These are phyloP conservation scores for Leptoclinus maculatus DNA, from an alignment of 2,797 vertebrate species.

Conservation along the genomic window DNA sequence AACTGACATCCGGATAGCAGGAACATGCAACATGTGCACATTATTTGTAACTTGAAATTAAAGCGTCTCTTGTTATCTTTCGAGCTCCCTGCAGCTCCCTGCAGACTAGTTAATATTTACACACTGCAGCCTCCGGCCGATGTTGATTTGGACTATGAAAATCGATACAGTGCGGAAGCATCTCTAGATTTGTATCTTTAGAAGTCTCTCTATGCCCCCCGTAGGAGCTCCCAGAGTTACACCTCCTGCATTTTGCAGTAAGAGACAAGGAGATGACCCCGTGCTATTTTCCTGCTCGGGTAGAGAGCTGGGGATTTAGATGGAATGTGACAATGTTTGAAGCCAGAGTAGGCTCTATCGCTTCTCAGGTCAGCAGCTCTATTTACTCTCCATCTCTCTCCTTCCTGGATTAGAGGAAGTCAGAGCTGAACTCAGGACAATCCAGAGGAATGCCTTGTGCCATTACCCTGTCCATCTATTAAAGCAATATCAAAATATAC, in stretches of 20 bases:
- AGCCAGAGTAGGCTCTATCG: constrained; percentile 54
- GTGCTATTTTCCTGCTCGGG: constrained; percentile 60
- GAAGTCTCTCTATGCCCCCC: constrained; percentile 33
- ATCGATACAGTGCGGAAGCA: constrained; percentile 59
- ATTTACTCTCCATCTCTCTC: constrained; percentile 51
- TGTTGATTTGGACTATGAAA: constrained; percentile 51
- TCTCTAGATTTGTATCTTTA: constrained; percentile 53
- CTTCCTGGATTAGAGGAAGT: constrained; percentile 51
- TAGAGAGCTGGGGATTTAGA: constrained; percentile 66
- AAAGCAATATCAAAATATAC: constrained; percentile 45
- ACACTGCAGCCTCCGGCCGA: constrained; percentile 38
- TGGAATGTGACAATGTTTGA: constrained; percentile 72
- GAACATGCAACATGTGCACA: not conserved
- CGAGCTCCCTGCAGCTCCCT: constrained; percentile 19
- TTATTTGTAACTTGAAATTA: constrained; percentile 15
- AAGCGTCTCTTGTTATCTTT: constrained; percentile 3
- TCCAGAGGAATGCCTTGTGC: constrained; percentile 49
- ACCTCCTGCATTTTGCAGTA: constrained; percentile 61
- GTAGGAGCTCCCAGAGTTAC: constrained; percentile 44
- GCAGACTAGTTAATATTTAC: constrained; percentile 51
- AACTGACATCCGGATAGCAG: not conserved
- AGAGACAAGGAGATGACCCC: constrained; percentile 67
- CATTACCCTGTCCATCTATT: constrained; percentile 49
- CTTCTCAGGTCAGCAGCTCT: constrained; percentile 61
- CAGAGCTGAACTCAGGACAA: constrained; percentile 40